Conservation (phyloP, 2,888 invertebrate species). For the Allolobophora icterica region DNA sequence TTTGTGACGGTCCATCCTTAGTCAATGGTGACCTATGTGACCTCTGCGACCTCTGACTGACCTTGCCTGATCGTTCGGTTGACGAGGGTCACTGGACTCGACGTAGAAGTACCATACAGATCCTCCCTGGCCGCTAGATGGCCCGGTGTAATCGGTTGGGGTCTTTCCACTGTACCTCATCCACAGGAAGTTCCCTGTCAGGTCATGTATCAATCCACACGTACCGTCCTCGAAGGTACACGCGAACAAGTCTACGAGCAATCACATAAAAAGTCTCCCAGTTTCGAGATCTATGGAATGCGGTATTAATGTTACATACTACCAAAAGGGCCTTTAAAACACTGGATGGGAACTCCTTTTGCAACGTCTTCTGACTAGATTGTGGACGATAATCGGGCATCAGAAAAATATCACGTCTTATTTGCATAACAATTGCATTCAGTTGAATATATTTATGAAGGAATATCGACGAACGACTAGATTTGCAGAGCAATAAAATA, state of each 20-base stretch:
- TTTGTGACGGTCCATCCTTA: too few species aligned
- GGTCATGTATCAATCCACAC: background rate
- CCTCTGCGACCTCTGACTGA: background rate
- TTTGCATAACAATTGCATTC: too few species aligned
- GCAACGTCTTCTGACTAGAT: too few species aligned
- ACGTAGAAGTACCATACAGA: constrained; percentile 24
- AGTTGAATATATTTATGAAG: too few species aligned
- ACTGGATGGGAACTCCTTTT: too few species aligned
- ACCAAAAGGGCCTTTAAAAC: too few species aligned
- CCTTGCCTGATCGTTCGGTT: constrained; percentile 24
- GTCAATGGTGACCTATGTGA: background rate
- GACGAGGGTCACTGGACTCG: constrained; percentile 29
- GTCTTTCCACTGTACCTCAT: background rate
- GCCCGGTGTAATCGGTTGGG: constrained; percentile 24
- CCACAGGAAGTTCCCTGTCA: constrained; percentile 21
- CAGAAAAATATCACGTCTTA: too few species aligned
- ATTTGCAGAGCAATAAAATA: too few species aligned
- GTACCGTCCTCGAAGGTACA: constrained; percentile 23
- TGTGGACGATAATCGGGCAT: too few species aligned
- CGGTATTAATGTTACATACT: background rate
- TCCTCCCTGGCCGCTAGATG: background rate
- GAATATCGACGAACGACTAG: too few species aligned
- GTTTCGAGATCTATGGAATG: background rate
- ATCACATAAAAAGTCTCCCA: background rate
- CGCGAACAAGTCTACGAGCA: background rate